Evolutionary conservation across 2,113 vertebrate genomes (phyloP).

Genomic region (Rhea pennata): DNA sequence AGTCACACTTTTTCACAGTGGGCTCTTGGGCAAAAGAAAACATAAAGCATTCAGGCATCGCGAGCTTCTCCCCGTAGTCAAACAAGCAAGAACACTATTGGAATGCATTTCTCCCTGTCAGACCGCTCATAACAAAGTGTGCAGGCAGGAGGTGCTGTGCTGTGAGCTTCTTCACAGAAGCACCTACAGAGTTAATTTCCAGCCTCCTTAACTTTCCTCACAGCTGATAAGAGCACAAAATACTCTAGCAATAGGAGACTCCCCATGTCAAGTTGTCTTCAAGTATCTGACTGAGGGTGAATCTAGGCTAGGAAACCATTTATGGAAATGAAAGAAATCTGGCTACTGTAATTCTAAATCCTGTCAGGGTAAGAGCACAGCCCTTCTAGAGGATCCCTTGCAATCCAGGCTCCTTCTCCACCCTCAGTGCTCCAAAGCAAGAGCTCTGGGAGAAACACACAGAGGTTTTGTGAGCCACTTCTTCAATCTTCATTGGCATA

Average conservation of each 20-base stretch:
- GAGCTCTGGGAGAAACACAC: neutral
- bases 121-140: neutral
- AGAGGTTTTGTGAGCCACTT: neutral
- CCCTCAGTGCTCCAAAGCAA: neutral
- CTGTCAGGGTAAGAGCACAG: neutral
- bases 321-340: neutral
- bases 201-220: neutral
- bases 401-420: neutral
- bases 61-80: neutral
- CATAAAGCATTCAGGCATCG: neutral
- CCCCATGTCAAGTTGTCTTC: neutral
- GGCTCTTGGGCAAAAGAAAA: neutral
- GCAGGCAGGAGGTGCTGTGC: neutral
- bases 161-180: neutral
- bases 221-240: neutral
- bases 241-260: neutral
- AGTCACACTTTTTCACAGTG: neutral
- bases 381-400: neutral
- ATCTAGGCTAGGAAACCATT: neutral
- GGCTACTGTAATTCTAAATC: neutral
- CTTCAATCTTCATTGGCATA: neutral
- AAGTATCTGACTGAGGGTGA: neutral
- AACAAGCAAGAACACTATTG: neutral
- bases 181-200: neutral
- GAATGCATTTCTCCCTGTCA: neutral